Evolutionary conservation across 2,797 vertebrate genomes (phyloP).

Genomic region (Anolis apletophallus): DNA sequence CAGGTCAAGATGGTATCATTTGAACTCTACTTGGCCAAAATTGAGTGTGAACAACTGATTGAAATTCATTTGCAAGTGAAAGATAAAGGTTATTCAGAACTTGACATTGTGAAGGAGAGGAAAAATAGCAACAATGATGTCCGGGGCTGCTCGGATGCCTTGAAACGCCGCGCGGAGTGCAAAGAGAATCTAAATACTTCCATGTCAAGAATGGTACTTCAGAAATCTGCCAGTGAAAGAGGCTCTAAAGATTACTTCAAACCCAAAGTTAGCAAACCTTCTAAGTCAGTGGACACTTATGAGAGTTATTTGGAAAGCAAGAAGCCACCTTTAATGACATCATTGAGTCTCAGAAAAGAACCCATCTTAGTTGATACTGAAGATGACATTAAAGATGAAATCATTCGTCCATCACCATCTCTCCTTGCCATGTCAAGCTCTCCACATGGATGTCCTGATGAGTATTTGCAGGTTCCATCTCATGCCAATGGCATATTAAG

Average conservation of each 20-base stretch:
- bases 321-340: constrained; percentile 90
- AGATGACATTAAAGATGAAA: constrained; percentile 93
- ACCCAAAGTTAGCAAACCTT: constrained; percentile 90
- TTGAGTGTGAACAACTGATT: constrained; percentile 93
- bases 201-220: constrained; percentile 85
- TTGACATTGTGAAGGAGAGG: constrained; percentile 89
- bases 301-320: constrained; percentile 92
- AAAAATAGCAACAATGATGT: constrained; percentile 87
- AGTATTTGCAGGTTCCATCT: constrained; percentile 86
- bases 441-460: constrained; percentile 86
- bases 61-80: constrained; percentile 92
- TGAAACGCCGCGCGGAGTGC: constrained; percentile 86
- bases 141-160: constrained; percentile 89
- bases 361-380: constrained; percentile 86
- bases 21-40: constrained; percentile 94
- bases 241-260: constrained; percentile 88
- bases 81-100: constrained; percentile 87
- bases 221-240: constrained; percentile 88
- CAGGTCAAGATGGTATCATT: constrained; percentile 88
- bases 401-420: constrained; percentile 88
- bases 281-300: constrained; percentile 93
- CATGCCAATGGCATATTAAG: constrained; percentile 82
- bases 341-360: constrained; percentile 92
- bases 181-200: constrained; percentile 86
- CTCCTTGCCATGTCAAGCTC: constrained; percentile 87